Base-by-base conservation (phyloP, 2,888 invertebrate species). In the Microlaimidae sp. region DNA sequence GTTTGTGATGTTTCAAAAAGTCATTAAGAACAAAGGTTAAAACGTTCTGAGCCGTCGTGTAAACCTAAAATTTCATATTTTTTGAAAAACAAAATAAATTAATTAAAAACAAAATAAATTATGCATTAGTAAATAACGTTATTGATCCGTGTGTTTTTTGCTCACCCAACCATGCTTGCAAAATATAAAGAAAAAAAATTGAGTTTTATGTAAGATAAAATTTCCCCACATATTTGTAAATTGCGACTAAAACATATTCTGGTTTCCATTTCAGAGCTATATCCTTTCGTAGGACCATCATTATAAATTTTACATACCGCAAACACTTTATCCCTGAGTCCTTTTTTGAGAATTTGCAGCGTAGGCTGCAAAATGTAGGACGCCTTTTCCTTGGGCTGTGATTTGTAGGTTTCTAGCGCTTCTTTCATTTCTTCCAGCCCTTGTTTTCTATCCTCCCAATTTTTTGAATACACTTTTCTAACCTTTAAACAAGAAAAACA, bases 301-400 rank as follows among this genome's bases (percentile, higher is more conserved):
- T n/a, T n/a, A n/a, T n/a, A n/a, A n/a, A n/a, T 7, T 17, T 32
- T 32, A 47, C 52, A 13, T 10, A 52, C 52, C 27, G 46, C 48
- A 32, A 26, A 53, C 3, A 53, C 53, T 32, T 45, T 53, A 26
- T 53, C 53, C 10, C 49, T 3, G 23, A 53, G 32, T 29, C 23
- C 2, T 53, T 19, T 46, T 19, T 52, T 27, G 21, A 53, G 24
- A 53, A 53, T 10, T 25, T n/a, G 17, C n/a, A 28, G 26, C 17
- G 53, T 32, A 2, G 53, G 23, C 3, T 10, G 17, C 7, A 29
- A 13, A 21, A 53, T n/a, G 19, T 29, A 3, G 21, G 21, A n/a
- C 24, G 27, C 38, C 21, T 53, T 49, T n/a, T 53, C 53, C 29
- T 53, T 53, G 19, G 53, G 10, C n/a, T 19, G 2, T 4, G 5